These are phyloP conservation scores for Patella pellucida DNA, from an alignment of 2,888 invertebrate species.

Conservation along the genomic window DNA sequence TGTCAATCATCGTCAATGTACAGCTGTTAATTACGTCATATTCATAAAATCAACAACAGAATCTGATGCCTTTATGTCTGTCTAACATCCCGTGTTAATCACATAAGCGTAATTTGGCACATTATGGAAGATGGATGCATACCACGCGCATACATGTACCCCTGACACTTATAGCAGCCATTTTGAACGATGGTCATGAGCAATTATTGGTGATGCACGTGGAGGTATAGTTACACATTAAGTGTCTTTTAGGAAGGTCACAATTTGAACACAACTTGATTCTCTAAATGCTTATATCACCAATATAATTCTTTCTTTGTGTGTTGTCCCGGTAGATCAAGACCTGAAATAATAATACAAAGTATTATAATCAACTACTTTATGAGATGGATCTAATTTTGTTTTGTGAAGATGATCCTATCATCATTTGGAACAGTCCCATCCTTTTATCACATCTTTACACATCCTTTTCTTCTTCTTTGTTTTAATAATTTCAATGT, in stretches of 20 bases:
- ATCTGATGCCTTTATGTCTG: not conserved
- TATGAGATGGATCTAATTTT: too few species aligned
- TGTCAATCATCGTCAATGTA: not conserved
- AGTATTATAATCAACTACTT: too few species aligned
- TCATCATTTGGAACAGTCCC: too few species aligned
- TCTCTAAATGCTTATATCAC: slow-evolving; percentile 28
- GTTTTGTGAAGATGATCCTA: too few species aligned
- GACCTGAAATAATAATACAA: slow-evolving; percentile 29
- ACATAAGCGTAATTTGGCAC: not conserved
- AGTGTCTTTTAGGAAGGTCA: not conserved
- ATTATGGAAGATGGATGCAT: slow-evolving; percentile 8
- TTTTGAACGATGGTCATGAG: not conserved
- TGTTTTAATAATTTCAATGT: too few species aligned
- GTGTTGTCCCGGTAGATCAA: slow-evolving; percentile 43
- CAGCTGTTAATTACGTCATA: not conserved
- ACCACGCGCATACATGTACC: not conserved
- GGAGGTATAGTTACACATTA: not conserved
- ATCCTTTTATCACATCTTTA: too few species aligned
- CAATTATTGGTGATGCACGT: not conserved
- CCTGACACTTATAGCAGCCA: slow-evolving; percentile 1
- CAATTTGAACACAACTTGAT: not conserved
- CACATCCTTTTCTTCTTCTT: too few species aligned
- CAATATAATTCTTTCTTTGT: slow-evolving; percentile 47
- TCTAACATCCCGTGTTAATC: too few species aligned
- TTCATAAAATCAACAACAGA: not conserved